Evolutionary conservation across 2,113 vertebrate genomes (phyloP).

Genomic region (Coracopsis vasa): DNA sequence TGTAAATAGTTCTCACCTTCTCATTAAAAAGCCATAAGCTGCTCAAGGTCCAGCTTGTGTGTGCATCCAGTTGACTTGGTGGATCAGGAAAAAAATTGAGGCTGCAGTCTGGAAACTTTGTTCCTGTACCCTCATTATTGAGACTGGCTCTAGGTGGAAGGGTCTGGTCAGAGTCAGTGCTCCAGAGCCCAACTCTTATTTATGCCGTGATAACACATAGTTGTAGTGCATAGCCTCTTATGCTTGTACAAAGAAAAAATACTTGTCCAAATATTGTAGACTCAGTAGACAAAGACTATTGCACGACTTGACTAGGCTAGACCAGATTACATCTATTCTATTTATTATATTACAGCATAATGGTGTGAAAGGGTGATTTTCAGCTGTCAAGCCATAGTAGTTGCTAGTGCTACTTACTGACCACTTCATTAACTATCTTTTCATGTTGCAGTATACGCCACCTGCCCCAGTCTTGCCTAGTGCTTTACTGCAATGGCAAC

Average conservation of each 20-base stretch:
- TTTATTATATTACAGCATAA: background rate
- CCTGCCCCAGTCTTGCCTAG: background rate
- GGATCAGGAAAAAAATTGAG: background rate
- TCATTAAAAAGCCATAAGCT: background rate
- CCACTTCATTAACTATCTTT: accelerated
- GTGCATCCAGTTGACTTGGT: background rate
- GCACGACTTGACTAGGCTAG: background rate
- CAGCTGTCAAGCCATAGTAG: background rate
- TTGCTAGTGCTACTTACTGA: background rate
- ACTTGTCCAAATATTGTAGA: background rate
- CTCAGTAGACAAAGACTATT: background rate
- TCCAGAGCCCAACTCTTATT: background rate
- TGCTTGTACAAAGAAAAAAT: background rate
- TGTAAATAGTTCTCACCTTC: background rate
- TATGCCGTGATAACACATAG: background rate
- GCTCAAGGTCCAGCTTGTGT: background rate
- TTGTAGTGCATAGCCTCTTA: accelerated
- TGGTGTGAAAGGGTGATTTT: background rate
- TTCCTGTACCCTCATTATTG: background rate
- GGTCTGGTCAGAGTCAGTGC: background rate
- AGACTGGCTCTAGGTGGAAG: background rate
- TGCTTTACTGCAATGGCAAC: background rate
- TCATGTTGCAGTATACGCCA: background rate
- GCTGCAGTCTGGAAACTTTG: background rate
- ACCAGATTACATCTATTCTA: background rate